Evolutionary conservation across 2,113 vertebrate species (phyloP).

Genomic region (Hemiprocne comata): DNA sequence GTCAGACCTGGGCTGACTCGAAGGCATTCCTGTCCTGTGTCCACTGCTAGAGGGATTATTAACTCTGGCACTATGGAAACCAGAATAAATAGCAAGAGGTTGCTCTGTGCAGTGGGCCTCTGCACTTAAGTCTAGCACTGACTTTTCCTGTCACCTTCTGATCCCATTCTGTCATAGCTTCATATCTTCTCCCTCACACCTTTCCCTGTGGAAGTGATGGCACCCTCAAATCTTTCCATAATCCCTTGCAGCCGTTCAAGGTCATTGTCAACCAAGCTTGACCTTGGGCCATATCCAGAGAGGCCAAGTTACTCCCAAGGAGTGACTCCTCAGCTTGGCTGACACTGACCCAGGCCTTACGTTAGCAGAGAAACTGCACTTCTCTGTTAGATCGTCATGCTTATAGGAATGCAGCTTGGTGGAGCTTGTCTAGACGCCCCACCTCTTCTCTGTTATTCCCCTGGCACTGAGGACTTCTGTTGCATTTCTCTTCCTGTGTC

Average conservation of each 20-base stretch:
- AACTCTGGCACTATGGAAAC: constrained; percentile 12
- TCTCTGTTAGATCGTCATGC: background rate
- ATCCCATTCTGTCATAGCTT: constrained; percentile 34
- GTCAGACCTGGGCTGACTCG: background rate
- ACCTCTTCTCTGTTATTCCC: background rate
- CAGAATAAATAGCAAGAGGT: constrained; percentile 21
- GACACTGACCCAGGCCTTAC: background rate
- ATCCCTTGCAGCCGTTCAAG: background rate
- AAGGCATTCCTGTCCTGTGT: constrained; percentile 15
- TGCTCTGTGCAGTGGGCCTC: background rate
- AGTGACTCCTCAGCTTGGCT: background rate
- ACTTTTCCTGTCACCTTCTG: constrained; percentile 34
- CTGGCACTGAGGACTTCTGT: background rate
- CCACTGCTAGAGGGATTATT: constrained; percentile 18
- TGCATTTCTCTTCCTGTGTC: background rate
- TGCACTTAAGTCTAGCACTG: constrained; percentile 10
- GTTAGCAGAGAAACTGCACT: background rate
- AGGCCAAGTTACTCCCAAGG: background rate
- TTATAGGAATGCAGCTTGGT: background rate
- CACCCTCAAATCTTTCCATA: constrained; percentile 13
- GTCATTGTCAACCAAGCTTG: background rate
- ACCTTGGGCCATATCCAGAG: background rate
- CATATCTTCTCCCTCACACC: constrained; percentile 16
- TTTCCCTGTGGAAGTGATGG: constrained; percentile 28
- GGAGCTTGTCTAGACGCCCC: background rate